Evolutionary conservation across 2,797 vertebrate genomes (phyloP).

Genomic region (Brotula barbata): DNA sequence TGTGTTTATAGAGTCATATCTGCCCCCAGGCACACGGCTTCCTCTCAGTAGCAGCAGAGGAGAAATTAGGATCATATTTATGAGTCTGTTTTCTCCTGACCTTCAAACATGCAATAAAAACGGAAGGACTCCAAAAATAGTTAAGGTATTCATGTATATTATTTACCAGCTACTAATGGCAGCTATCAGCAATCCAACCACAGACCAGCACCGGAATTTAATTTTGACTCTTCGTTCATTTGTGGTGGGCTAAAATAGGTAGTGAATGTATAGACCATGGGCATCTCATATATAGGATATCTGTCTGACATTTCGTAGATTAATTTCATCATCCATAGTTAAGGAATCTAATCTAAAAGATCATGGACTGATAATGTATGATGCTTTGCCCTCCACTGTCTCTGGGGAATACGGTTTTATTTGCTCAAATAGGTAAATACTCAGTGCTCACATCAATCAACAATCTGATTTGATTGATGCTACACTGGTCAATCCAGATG

Average conservation of each 20-base stretch:
- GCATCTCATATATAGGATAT: not conserved
- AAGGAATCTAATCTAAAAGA: too few relatives aligned
- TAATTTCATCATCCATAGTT: too few relatives aligned
- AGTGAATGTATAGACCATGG: too few relatives aligned
- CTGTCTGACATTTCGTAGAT: not conserved
- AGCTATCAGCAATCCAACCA: constrained; percentile 4
- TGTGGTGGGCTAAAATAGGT: too few relatives aligned
- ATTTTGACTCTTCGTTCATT: not conserved
- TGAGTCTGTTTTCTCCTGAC: constrained; percentile 33
- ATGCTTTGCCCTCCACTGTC: constrained; percentile 1
- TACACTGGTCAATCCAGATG: constrained; percentile 56
- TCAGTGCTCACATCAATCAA: constrained; percentile 39
- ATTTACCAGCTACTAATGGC: constrained; percentile 22
- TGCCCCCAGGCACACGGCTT: constrained; percentile 54
- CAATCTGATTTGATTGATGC: constrained; percentile 52
- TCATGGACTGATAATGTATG: not conserved
- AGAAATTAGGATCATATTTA: constrained; percentile 59
- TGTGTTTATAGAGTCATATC: constrained; percentile 47
- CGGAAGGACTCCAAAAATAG: constrained; percentile 34
- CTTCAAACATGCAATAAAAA: constrained; percentile 28
- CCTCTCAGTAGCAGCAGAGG: constrained; percentile 54
- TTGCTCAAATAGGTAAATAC: constrained; percentile 56
- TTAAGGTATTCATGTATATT: not conserved
- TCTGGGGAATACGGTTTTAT: constrained; percentile 44
- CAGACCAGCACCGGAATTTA: constrained; percentile 1